Conservation (phyloP, 2,797 vertebrate genomes). For the Loriculus beryllinus region DNA sequence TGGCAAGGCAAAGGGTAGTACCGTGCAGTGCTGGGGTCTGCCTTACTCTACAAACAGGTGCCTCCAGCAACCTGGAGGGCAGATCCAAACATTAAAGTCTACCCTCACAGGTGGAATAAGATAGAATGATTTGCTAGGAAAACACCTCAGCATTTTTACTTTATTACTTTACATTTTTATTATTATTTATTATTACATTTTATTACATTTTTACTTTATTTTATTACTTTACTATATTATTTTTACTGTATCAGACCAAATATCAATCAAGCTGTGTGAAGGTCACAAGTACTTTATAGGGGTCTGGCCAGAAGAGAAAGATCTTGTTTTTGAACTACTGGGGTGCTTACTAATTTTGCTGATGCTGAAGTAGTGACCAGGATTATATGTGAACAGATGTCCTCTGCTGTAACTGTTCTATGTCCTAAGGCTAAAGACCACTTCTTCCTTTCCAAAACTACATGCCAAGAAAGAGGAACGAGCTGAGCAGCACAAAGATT, state of each 20-base stretch:
- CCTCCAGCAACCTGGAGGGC: neutral
- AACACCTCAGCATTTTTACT: neutral
- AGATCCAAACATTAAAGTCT: neutral
- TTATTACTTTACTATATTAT: too few relatives aligned
- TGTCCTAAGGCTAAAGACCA: neutral
- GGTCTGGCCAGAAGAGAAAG: neutral
- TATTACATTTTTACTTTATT: neutral
- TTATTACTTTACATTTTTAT: too few relatives aligned
- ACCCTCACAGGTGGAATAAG: neutral
- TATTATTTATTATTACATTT: too few relatives aligned
- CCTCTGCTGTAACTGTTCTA: neutral
- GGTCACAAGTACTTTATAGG: neutral
- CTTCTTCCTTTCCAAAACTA: neutral
- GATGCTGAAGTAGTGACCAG: neutral
- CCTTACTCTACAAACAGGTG: neutral
- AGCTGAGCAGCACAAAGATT: neutral
- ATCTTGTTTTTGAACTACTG: neutral
- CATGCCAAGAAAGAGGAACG: neutral
- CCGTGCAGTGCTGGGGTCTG: neutral
- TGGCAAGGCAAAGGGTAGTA: neutral
- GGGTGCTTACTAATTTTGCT: neutral
- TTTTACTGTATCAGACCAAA: neutral
- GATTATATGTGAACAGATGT: neutral
- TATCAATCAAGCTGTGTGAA: neutral
- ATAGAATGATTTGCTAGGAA: neutral